Conservation (phyloP, 2,888 invertebrate genomes). For the Orthosia gracilis region DNA sequence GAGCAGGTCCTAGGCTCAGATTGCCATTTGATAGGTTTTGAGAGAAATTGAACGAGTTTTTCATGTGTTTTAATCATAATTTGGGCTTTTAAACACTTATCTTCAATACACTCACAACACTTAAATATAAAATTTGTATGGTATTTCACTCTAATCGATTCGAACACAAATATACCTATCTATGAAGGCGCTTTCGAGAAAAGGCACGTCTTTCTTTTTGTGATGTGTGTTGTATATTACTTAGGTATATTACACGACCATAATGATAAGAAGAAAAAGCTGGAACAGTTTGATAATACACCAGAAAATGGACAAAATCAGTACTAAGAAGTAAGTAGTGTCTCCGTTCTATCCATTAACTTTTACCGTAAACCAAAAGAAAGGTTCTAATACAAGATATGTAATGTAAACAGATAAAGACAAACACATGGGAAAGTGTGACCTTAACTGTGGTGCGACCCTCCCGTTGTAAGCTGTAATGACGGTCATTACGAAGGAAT, state of each 20-base stretch:
- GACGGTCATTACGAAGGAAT: slow-evolving; percentile 64
- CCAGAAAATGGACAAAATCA: neutral
- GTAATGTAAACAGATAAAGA: slow-evolving; percentile 48
- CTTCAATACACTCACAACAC: neutral
- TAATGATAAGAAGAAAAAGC: neutral
- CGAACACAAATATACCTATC: neutral
- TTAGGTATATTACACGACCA: neutral
- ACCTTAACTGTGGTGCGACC: slow-evolving; percentile 67
- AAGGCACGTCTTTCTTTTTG: neutral
- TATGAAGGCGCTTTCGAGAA: neutral
- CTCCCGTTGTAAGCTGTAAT: slow-evolving; percentile 56
- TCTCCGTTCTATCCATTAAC: neutral
- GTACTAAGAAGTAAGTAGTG: neutral
- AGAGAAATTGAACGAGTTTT: slow-evolving; percentile 58
- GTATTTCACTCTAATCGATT: neutral
- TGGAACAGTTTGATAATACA: neutral
- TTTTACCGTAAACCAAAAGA: slow-evolving; percentile 38
- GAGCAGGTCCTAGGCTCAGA: slow-evolving; percentile 48
- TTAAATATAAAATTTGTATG: neutral
- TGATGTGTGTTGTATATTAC: neutral
- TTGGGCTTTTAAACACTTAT: slow-evolving; percentile 10
- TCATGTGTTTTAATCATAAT: slow-evolving; percentile 25
- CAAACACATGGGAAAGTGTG: slow-evolving; percentile 69
- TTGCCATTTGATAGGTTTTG: slow-evolving; percentile 46
- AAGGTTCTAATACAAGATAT: slow-evolving; percentile 18